Percentiles rank a stretch among this genome's conserved stretches.
Evolutionary conservation across 1,140 invertebrate genomes (phyloP).

Genomic region (Araneus ventricosus): DNA sequence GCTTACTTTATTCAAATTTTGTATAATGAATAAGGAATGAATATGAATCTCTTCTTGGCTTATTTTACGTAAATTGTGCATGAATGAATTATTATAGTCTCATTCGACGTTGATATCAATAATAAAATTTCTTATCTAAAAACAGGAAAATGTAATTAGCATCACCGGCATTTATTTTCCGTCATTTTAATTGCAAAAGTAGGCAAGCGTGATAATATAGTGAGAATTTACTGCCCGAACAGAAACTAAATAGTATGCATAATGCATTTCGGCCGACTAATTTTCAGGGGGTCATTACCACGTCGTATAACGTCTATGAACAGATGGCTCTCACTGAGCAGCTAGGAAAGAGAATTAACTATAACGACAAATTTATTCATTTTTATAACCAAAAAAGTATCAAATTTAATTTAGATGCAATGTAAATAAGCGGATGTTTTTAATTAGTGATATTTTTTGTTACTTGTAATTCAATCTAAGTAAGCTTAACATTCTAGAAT

Average conservation of each 20-base stretch:
- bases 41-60: too few species aligned
- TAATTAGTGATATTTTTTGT: background rate
- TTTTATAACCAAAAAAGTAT: background rate
- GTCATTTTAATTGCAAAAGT: slow-evolving; percentile 16
- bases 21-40: too few species aligned
- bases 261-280: background rate
- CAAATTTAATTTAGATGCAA: slow-evolving; percentile 18
- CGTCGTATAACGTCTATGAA: background rate
- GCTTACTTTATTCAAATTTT: too few species aligned
- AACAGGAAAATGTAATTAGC: background rate
- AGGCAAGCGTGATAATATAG: background rate
- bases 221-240: background rate
- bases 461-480: slow-evolving; percentile 8
- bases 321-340: background rate
- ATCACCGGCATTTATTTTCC: background rate
- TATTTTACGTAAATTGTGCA: too few species aligned
- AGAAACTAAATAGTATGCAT: background rate
- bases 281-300: background rate
- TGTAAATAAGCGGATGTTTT: slow-evolving; percentile 20
- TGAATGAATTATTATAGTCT: background rate
- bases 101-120: background rate
- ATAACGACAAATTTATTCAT: slow-evolving; percentile 6
- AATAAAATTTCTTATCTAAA: background rate
- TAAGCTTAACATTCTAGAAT: background rate
- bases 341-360: background rate